Conservation (phyloP, 2,888 invertebrate species). For the Fragum fragum region DNA sequence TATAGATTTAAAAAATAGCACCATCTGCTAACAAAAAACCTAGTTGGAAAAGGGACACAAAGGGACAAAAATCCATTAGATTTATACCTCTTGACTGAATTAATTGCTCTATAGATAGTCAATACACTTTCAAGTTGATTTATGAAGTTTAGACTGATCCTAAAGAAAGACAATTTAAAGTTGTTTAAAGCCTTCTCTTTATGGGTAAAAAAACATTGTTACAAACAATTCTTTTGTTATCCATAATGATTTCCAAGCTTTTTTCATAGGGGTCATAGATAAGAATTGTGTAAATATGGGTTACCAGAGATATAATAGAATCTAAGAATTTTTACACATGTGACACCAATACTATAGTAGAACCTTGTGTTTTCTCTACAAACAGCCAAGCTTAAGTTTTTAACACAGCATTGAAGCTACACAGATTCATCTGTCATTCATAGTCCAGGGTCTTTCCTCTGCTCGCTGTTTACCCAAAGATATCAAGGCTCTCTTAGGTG, state of each 20-base stretch:
- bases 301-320: too few relatives aligned
- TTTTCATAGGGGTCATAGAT: background rate
- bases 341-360: background rate
- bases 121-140: too few relatives aligned
- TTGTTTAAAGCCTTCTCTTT: too few relatives aligned
- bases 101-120: too few relatives aligned
- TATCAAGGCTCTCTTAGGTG: slow-evolving; percentile 95
- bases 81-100: too few relatives aligned
- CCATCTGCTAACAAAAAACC: background rate
- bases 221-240: too few relatives aligned
- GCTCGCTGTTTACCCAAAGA: slow-evolving; percentile 74
- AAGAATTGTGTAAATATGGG: background rate
- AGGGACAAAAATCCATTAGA: background rate
- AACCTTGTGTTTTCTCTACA: background rate
- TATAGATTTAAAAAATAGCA: background rate
- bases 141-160: too few relatives aligned
- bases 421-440: background rate
- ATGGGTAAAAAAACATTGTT: too few relatives aligned
- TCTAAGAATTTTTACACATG: background rate
- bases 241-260: too few relatives aligned
- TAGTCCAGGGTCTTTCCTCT: slow-evolving; percentile 84
- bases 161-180: too few relatives aligned
- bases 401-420: background rate
- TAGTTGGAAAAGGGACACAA: background rate
- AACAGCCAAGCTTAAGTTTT: background rate